Percentiles rank a stretch among this genome's conserved stretches.
These are phyloP conservation scores for Porites evermanni DNA, from an alignment of 92 coral and sea anemone species.

Conservation along the genomic window DNA sequence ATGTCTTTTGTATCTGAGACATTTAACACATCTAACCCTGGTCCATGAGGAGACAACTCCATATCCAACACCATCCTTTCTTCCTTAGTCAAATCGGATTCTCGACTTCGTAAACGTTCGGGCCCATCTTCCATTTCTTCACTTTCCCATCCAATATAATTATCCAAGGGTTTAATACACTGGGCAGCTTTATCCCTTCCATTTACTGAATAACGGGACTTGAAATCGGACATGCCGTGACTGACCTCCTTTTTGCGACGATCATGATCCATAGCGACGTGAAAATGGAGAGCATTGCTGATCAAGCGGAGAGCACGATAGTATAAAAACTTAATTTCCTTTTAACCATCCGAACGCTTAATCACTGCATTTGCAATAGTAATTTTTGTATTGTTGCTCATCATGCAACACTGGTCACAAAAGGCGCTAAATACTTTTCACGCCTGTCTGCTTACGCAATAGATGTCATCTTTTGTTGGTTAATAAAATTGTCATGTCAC, in stretches of 20 bases:
- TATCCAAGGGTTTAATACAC: background rate
- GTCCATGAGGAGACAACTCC: background rate
- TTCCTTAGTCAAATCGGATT: background rate
- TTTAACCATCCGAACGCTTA: background rate
- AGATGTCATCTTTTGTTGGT: background rate
- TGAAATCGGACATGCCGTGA: background rate
- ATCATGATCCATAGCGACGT: background rate
- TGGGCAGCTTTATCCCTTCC: background rate
- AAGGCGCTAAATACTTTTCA: background rate
- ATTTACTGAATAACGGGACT: background rate
- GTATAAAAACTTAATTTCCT: conserved; percentile 18
- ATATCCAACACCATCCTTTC: background rate
- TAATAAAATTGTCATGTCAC: background rate
- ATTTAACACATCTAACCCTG: background rate
- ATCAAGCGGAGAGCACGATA: background rate
- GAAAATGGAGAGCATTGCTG: background rate
- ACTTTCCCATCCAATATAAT: background rate
- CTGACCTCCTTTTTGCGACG: background rate
- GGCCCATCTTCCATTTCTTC: background rate
- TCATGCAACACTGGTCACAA: background rate
- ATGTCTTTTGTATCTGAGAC: background rate
- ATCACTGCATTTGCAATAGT: background rate
- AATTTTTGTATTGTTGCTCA: background rate
- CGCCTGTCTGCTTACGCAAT: background rate
- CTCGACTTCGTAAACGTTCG: background rate